Percentiles rank a stretch among this genome's conserved stretches.
phyloP scores from a whole-genome alignment of 53 echinoderm and acorn worm species.

The Arbacia lixula region DNA sequence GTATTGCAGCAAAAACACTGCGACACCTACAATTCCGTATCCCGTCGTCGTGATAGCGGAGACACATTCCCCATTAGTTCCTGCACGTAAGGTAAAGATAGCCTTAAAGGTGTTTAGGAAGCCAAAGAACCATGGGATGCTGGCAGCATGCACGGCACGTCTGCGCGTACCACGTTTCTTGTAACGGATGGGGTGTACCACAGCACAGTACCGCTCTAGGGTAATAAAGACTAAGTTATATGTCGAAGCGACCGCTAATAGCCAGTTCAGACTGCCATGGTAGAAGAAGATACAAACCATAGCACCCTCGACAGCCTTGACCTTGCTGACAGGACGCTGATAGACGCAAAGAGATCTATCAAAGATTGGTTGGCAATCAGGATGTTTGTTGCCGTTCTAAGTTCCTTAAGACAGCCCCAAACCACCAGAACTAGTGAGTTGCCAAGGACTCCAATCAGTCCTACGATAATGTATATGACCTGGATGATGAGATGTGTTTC shows the following conservation, averaged over 20 bases:
- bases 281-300: constrained; percentile 62
- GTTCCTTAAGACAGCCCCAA: constrained; percentile 18
- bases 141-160: not conserved
- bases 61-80: too few relatives aligned
- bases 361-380: constrained; percentile 64
- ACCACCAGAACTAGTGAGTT: constrained; percentile 65
- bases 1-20: too few relatives aligned
- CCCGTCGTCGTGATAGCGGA: too few relatives aligned
- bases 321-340: constrained; percentile 10
- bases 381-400: constrained; percentile 44
- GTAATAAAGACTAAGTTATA: constrained; percentile 60
- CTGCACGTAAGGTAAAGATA: too few relatives aligned
- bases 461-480: too few relatives aligned
- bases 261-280: constrained; percentile 63
- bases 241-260: constrained; percentile 45
- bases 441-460: constrained; percentile 54
- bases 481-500: too few relatives aligned
- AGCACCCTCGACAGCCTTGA: not conserved
- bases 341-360: constrained; percentile 50
- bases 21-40: too few relatives aligned
- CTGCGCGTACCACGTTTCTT: not conserved
- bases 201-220: constrained; percentile 65
- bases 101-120: too few relatives aligned
- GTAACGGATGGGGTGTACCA: constrained; percentile 61
- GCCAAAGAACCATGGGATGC: constrained; percentile 24